Percentiles rank a stretch among this genome's conserved stretches.
Conservation (phyloP, 2,888 invertebrate genomes). For the Deilephila porcellus region DNA sequence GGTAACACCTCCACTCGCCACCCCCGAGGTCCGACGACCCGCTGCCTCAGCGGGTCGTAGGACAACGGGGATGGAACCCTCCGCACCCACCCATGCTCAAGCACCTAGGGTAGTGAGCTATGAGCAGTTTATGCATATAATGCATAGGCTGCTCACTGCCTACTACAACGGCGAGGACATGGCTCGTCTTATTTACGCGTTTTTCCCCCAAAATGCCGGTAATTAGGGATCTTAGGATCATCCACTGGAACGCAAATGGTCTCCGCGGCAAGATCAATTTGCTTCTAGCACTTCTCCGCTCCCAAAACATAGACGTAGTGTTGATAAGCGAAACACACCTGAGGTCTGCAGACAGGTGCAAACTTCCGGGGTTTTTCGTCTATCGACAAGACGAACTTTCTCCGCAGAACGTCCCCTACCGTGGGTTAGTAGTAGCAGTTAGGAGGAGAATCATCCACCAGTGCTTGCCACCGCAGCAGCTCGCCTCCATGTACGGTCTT, state of each 20-base stretch:
- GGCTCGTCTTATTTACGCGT: neutral
- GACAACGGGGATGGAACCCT: no score
- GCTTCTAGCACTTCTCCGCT: neutral
- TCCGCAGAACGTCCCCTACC: no score
- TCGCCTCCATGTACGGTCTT: neutral
- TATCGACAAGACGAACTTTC: no score
- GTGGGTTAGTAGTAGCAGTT: no score
- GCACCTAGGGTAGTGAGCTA: no score
- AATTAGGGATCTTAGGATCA: neutral
- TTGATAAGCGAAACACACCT: slow-evolving; percentile 5
- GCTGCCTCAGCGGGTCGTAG: neutral
- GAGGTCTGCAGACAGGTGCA: neutral
- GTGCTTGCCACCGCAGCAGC: neutral
- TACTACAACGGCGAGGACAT: neutral
- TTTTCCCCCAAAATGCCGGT: neutral
- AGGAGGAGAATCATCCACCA: no score
- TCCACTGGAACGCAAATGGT: slow-evolving; percentile 19
- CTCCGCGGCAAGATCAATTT: neutral
- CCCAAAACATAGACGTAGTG: slow-evolving; percentile 4
- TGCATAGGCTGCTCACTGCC: no score
- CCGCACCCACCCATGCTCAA: no score
- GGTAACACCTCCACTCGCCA: neutral
- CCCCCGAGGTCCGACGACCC: neutral
- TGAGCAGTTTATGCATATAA: neutral
- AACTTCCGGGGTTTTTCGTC: neutral